Conservation (phyloP, 2,888 invertebrate genomes). For the Osmoderma eremita region DNA sequence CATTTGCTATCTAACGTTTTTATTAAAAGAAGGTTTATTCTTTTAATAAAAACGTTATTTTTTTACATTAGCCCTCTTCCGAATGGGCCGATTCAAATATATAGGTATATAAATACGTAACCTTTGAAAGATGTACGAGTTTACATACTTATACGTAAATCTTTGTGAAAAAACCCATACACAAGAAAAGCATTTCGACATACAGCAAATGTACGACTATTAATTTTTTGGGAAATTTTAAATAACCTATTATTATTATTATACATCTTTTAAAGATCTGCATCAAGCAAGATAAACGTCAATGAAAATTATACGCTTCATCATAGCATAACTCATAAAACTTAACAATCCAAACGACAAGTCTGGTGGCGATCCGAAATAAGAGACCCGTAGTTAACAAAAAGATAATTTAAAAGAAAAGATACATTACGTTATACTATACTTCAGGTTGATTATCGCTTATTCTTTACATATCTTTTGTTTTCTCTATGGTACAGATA, state of each 20-base stretch:
- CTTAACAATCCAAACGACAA: constrained; percentile 5
- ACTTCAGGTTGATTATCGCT: constrained; percentile 11
- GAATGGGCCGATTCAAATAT: too few relatives aligned
- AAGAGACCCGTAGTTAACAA: constrained; percentile 12
- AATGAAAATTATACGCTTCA: neutral
- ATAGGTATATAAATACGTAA: too few relatives aligned
- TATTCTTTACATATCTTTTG: constrained; percentile 23
- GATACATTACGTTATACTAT: constrained; percentile 9
- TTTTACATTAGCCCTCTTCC: too few relatives aligned
- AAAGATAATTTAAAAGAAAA: constrained; percentile 3
- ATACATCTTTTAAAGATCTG: constrained; percentile 12
- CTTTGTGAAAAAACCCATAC: too few relatives aligned
- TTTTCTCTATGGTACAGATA: constrained; percentile 19
- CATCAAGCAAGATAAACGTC: neutral
- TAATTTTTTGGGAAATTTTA: too few relatives aligned
- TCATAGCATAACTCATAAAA: neutral
- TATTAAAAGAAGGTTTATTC: too few relatives aligned
- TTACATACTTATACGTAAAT: too few relatives aligned
- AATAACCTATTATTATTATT: neutral
- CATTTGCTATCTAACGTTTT: too few relatives aligned
- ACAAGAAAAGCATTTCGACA: neutral
- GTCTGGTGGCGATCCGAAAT: constrained; percentile 11
- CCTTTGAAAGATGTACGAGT: too few relatives aligned
- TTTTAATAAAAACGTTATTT: too few relatives aligned
- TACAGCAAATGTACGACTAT: too few relatives aligned